Base-by-base conservation (phyloP, 2,113 vertebrate species). In the Percina caprodes region DNA sequence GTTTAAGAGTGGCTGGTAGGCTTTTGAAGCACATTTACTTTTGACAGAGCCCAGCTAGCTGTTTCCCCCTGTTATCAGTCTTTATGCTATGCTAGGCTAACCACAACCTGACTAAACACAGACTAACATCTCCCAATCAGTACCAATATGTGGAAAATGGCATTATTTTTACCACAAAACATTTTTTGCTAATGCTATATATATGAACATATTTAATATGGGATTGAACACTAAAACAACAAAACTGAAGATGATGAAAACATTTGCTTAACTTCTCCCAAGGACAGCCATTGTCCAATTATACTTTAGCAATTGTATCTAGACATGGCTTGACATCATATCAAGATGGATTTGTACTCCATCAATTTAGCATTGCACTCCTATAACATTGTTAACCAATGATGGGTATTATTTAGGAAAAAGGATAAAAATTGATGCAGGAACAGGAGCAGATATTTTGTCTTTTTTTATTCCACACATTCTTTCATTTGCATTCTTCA, bases 61-160 rank as follows among this genome's bases (percentile, higher is more conserved):
- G 21, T 55, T 24, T 3, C 51, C 33, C 9, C 16, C 2, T 55
- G 24, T 11, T 42, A 42, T 11, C 10, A 21, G 10, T 18, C n/a
- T 16, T 54, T 23, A 55, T 69, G 48, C 12, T 52, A 35, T 14
- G 66, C 66, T 69, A 52, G 30, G 48, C 48, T 68, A 52, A 68
- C 26, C 26, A 7, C 9, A 51, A 49, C 23, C 23, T 48, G 42
- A 45, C 21, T 45, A 45, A 39, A 65, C 15, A 49, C 65, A 62
- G 9, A 45, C 39, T 11, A 11, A 11, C 11, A 42, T 42, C 39
- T 42, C 39, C 39, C 2, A 3, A 42, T 42, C 39, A 42, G 10
- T 42, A 11, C 39, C 39, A 11, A 42, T 42, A 42, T 42, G 39
- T 42, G 39, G 39, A 42, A 42, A 42, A 42, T 11, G 39, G 39